A percentile compares a stretch with the other conserved stretches of the same genome.
Conservation (phyloP, 2,113 vertebrate genomes). For the Lipophrys pholis region DNA sequence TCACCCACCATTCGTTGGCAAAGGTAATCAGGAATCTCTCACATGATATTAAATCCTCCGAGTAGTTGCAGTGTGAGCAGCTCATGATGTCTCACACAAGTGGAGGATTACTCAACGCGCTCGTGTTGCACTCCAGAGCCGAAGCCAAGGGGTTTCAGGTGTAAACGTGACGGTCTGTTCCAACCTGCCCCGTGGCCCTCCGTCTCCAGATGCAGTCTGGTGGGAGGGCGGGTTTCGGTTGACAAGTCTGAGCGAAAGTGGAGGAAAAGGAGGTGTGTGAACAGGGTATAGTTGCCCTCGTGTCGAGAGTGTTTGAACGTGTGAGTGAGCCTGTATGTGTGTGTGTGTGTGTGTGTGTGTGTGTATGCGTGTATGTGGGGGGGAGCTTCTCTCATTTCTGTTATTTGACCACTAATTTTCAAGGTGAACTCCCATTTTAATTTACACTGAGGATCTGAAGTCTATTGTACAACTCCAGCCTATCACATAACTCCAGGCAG, state of each 20-base stretch:
- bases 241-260: slow-evolving; percentile 74
- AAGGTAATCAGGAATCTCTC: too few species aligned
- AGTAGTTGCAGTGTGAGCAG: slow-evolving; percentile 13
- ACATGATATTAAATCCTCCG: too few species aligned
- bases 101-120: slow-evolving; percentile 51
- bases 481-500: neutral
- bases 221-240: slow-evolving; percentile 72
- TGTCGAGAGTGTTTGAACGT: slow-evolving; percentile 12
- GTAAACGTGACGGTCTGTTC: slow-evolving; percentile 63
- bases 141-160: slow-evolving; percentile 28
- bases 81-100: neutral
- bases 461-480: neutral
- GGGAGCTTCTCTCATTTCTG: slow-evolving; percentile 1
- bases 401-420: neutral
- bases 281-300: slow-evolving; percentile 2
- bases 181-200: slow-evolving; percentile 61
- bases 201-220: slow-evolving; percentile 50
- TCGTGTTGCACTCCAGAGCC: slow-evolving; percentile 1
- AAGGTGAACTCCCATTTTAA: neutral
- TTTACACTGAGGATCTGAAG: neutral
- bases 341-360: too few species aligned
- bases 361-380: too few species aligned
- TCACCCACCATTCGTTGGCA: too few species aligned
- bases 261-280: slow-evolving; percentile 34
- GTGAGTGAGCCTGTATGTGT: neutral